A percentile compares a stretch with the other conserved stretches of the same genome.
Evolutionary conservation across 1,140 invertebrate species (phyloP).

Genomic region (Lepidostoma basale): DNA sequence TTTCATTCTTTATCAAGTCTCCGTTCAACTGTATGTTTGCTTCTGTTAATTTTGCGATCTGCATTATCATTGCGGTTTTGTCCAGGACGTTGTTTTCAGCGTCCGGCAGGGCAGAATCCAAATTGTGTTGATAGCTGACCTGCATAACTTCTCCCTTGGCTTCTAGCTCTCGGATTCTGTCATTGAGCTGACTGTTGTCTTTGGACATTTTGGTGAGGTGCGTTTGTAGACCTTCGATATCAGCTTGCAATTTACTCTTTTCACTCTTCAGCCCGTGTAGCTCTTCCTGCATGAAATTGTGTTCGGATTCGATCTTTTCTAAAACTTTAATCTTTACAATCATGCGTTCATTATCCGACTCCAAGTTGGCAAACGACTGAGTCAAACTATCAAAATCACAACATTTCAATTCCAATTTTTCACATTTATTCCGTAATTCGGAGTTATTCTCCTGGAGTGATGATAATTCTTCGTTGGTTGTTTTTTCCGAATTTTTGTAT

Average conservation of each 20-base stretch:
- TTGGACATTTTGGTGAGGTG: constrained; percentile 59
- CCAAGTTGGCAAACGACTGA: constrained; percentile 22
- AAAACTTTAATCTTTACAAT: constrained; percentile 43
- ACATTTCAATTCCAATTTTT: constrained; percentile 33
- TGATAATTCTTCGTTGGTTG: constrained; percentile 14
- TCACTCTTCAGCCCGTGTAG: constrained; percentile 54
- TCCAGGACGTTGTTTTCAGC: neutral
- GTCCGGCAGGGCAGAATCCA: constrained; percentile 7
- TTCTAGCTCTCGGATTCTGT: constrained; percentile 56
- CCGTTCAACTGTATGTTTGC: constrained; percentile 31
- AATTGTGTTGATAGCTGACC: constrained; percentile 16
- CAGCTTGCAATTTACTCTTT: constrained; percentile 55
- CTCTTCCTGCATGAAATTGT: constrained; percentile 35
- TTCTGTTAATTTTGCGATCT: constrained; percentile 37
- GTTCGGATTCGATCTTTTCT: constrained; percentile 40
- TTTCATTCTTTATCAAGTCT: constrained; percentile 33
- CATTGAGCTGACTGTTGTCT: constrained; percentile 58
- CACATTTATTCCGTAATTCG: constrained; percentile 25
- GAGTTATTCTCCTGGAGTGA: constrained; percentile 21
- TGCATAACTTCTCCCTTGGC: constrained; percentile 42
- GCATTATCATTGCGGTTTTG: constrained; percentile 7
- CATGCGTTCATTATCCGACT: constrained; percentile 38
- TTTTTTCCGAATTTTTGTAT: constrained; percentile 8
- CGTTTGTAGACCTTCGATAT: constrained; percentile 58
- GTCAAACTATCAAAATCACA: constrained; percentile 25